Conservation (phyloP, 2,797 vertebrate genomes). For the Dendrocincla fuliginosa region DNA sequence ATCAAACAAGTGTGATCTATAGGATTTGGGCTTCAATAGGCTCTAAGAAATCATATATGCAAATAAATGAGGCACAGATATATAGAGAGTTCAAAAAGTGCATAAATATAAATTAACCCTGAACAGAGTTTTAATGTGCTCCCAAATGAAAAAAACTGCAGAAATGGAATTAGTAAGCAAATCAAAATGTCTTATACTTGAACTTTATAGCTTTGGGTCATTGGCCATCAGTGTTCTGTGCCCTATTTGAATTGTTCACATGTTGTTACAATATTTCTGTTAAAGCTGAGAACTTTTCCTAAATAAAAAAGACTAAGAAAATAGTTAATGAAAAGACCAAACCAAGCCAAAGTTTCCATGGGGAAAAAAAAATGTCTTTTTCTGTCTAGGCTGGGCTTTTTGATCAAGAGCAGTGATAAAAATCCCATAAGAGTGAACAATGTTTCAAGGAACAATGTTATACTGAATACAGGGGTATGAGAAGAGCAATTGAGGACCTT, state of each 20-base stretch:
- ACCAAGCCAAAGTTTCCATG: neutral
- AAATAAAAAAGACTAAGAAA: neutral
- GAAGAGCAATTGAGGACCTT: neutral
- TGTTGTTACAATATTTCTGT: neutral
- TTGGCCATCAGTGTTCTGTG: neutral
- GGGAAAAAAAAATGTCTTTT: neutral
- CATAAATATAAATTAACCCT: neutral
- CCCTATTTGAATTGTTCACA: neutral
- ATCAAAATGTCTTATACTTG: neutral
- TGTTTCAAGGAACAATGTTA: neutral
- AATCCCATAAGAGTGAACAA: neutral
- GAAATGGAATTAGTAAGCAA: neutral
- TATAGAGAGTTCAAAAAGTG: neutral
- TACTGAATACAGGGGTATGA: neutral
- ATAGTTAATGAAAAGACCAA: neutral
- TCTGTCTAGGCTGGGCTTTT: neutral
- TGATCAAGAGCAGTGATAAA: neutral
- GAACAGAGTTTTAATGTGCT: neutral
- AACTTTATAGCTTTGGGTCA: neutral
- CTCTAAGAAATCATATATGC: neutral
- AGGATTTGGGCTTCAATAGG: neutral
- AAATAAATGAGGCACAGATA: neutral
- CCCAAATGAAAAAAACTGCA: neutral
- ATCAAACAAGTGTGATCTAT: neutral
- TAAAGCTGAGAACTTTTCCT: neutral